A percentile compares a stretch with the other conserved stretches of the same genome.
Conservation (phyloP, 1,140 invertebrate genomes). For the Babylonia areolata region DNA sequence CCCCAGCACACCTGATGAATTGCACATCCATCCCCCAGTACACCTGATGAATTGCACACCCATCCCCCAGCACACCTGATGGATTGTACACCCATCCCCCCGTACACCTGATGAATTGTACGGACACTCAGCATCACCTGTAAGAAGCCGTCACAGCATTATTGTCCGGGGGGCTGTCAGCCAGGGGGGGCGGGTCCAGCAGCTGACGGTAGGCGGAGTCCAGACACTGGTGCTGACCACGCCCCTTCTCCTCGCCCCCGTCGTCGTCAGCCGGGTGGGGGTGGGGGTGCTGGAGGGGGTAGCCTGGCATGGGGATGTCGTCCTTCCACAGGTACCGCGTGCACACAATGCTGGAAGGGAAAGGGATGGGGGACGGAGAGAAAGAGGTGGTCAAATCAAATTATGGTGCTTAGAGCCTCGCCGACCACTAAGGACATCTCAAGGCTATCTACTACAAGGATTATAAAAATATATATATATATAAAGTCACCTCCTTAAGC, state of each 20-base stretch:
- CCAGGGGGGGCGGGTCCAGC: constrained; percentile 6
- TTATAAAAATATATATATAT: background rate
- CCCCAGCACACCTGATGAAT: no score
- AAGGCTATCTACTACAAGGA: no score
- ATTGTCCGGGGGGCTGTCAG: background rate
- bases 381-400: no score
- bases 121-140: no score
- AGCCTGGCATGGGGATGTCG: constrained; percentile 12
- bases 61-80: no score
- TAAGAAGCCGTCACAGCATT: background rate
- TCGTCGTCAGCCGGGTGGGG: constrained; percentile 23
- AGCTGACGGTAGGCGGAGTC: constrained; percentile 33
- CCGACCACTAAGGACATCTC: no score
- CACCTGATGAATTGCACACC: no score
- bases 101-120: no score
- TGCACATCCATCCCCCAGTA: no score
- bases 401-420: no score
- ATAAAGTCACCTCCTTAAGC: background rate
- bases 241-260: constrained; percentile 21
- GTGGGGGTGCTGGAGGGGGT: background rate
- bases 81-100: no score
- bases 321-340: constrained; percentile 48
- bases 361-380: no score
- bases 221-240: constrained; percentile 16
- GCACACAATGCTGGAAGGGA: constrained; percentile 47